These are phyloP conservation scores for Catamblyrhynchus diadema DNA, from an alignment of 2,797 vertebrate genomes.

Conservation along the genomic window DNA sequence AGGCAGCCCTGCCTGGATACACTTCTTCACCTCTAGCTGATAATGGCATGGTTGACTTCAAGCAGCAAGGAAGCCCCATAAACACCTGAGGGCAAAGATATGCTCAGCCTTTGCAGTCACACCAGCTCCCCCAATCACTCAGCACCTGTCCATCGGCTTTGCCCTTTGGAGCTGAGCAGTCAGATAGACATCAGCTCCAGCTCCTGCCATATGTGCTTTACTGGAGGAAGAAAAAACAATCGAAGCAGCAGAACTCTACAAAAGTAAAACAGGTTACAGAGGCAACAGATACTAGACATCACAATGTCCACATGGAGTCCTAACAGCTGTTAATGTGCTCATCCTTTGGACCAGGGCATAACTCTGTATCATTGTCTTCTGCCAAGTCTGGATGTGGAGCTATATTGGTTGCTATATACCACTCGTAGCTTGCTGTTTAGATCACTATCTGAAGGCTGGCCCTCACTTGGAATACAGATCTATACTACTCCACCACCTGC, in stretches of 20 bases:
- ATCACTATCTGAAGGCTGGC: background rate
- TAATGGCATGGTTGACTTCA: rapidly evolving
- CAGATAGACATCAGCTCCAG: background rate
- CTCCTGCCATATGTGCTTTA: background rate
- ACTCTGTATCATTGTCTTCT: background rate
- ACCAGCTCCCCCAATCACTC: background rate
- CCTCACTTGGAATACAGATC: background rate
- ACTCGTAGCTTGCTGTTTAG: background rate
- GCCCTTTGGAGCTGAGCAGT: background rate
- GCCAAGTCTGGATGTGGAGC: background rate
- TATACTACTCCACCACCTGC: background rate
- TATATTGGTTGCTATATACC: background rate
- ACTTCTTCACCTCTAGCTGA: background rate
- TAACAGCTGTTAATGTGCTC: background rate
- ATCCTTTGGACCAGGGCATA: background rate
- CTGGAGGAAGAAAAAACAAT: background rate
- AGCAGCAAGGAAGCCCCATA: background rate
- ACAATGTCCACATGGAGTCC: background rate
- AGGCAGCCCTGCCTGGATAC: background rate
- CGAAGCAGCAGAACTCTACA: background rate
- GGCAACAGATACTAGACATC: background rate
- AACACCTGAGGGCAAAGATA: background rate
- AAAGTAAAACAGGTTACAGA: background rate
- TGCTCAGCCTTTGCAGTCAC: background rate
- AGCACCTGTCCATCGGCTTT: rapidly evolving